phyloP scores from a whole-genome alignment of 2,888 invertebrate species.

The Ochlodes sylvanus region DNA sequence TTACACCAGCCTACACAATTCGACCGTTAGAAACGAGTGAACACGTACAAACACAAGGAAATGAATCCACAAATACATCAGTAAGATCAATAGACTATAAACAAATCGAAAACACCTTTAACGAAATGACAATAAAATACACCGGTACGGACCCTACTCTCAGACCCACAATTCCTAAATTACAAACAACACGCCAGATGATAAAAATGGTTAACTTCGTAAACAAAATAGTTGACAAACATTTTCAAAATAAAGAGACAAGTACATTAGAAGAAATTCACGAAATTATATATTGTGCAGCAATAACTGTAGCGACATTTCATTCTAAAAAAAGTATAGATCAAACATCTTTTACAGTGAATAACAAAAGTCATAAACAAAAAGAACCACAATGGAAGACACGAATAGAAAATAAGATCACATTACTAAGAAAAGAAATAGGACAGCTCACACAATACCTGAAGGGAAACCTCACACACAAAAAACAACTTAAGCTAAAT shows the following conservation, averaged over 20 bases:
- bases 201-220: background rate
- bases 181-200: background rate
- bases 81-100: background rate
- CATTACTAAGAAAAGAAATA: constrained; percentile 10
- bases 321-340: background rate
- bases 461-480: constrained; percentile 13
- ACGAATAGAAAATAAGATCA: constrained; percentile 15
- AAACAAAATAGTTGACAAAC: constrained; percentile 4
- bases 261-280: constrained; percentile 5
- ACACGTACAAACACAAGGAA: constrained; percentile 5
- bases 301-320: constrained; percentile 2
- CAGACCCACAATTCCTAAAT: constrained; percentile 24
- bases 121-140: constrained; percentile 31
- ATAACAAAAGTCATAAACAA: background rate
- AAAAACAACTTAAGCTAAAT: constrained; percentile 11
- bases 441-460: constrained; percentile 15
- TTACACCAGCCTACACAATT: background rate
- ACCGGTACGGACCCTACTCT: constrained; percentile 15
- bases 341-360: background rate
- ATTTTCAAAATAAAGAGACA: background rate
- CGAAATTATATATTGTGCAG: constrained; percentile 11
- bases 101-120: constrained; percentile 6
- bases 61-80: background rate
- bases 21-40: background rate
- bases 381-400: constrained; percentile 7